These are phyloP conservation scores for Apolygus lucorum DNA, from an alignment of 1,140 invertebrate genomes.

Conservation along the genomic window DNA sequence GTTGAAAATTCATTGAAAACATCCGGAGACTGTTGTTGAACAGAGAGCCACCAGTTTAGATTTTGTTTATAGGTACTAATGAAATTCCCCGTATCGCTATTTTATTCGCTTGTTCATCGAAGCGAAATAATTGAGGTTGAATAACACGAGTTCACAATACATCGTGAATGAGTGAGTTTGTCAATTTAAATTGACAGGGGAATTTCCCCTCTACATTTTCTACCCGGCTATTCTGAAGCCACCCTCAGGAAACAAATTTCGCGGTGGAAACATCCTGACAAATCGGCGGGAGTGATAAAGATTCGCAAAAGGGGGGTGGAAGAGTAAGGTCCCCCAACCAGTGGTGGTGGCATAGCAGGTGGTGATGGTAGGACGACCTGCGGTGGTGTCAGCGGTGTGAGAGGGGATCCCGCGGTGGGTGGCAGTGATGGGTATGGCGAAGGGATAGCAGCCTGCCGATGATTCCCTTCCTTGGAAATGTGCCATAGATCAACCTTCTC, in stretches of 20 bases:
- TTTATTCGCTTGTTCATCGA: no score
- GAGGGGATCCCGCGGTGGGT: neutral
- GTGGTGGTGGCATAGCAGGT: neutral
- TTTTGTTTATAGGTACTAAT: no score
- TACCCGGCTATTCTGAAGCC: no score
- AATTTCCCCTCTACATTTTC: no score
- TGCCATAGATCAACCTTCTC: slow-evolving; percentile 11
- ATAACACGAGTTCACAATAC: no score
- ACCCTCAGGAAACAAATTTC: neutral
- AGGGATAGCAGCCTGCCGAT: neutral
- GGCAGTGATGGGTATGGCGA: neutral
- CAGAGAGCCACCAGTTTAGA: no score
- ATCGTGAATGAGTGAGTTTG: no score
- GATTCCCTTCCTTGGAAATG: slow-evolving; percentile 1
- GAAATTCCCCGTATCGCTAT: no score
- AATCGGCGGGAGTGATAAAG: neutral
- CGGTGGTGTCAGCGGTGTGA: neutral
- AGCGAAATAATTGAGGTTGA: no score
- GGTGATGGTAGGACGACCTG: neutral
- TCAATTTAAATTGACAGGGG: no score
- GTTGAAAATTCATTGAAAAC: no score
- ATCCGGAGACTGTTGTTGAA: no score
- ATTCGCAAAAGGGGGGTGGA: neutral
- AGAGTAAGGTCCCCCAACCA: neutral
- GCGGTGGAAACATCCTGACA: neutral